These are phyloP conservation scores for Pogona vitticeps DNA, from an alignment of 2,113 vertebrate species.

Conservation along the genomic window DNA sequence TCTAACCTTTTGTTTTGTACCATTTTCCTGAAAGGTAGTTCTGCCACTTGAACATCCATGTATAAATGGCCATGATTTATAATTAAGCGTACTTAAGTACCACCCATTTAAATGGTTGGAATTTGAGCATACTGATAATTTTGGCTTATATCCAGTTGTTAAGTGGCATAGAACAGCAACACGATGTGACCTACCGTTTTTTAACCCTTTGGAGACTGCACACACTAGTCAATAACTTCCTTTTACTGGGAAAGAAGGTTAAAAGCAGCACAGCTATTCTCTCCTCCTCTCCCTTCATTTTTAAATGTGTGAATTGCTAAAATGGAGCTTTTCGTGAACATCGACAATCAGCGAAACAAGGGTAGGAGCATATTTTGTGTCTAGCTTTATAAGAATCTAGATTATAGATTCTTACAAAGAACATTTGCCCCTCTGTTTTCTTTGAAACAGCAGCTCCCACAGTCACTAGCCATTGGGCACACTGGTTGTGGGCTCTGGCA, in stretches of 20 bases:
- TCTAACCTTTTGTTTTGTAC: neutral
- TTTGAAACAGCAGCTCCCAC: neutral
- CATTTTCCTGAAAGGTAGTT: neutral
- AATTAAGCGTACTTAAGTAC: neutral
- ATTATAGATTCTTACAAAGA: neutral
- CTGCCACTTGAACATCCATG: neutral
- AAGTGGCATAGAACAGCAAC: neutral
- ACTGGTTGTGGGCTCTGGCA: neutral
- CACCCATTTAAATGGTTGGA: neutral
- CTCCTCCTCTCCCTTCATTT: neutral
- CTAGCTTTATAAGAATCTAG: neutral
- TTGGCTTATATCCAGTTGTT: neutral
- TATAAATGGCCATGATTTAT: neutral
- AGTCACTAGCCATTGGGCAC: too few relatives aligned
- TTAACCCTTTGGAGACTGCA: neutral
- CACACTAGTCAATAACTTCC: neutral
- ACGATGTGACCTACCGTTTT: neutral
- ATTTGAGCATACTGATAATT: neutral
- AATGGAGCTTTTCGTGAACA: neutral
- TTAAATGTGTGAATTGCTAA: neutral
- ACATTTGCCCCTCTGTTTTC: neutral
- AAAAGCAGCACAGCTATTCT: neutral
- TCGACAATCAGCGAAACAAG: neutral
- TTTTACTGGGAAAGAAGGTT: neutral
- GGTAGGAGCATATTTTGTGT: neutral